Evolutionary conservation across 1,140 invertebrate genomes (phyloP).

Genomic region (fruit fly (Drosophila melanogaster)): DNA sequence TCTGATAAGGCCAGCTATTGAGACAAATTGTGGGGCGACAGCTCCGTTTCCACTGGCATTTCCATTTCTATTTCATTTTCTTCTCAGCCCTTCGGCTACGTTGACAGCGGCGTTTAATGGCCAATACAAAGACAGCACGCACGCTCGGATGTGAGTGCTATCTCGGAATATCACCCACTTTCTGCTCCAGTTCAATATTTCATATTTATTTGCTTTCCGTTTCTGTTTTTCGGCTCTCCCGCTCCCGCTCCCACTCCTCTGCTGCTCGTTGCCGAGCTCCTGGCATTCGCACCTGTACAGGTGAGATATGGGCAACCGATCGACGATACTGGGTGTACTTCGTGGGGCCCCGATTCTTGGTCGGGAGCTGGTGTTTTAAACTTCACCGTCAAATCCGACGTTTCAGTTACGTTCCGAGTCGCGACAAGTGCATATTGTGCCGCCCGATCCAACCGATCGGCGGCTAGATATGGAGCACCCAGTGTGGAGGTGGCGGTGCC

Average conservation of each 20-base stretch:
- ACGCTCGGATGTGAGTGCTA: constrained; percentile 28
- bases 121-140: constrained; percentile 64
- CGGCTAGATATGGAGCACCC: neutral
- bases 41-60: constrained; percentile 30
- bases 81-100: constrained; percentile 33
- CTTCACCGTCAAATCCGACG: constrained; percentile 74
- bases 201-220: constrained; percentile 73
- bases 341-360: constrained; percentile 17
- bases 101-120: constrained; percentile 55
- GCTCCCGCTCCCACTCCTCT: neutral
- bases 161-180: constrained; percentile 73
- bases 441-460: constrained; percentile 17
- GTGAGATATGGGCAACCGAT: constrained; percentile 53
- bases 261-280: constrained; percentile 1
- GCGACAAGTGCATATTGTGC: constrained; percentile 81
- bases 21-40: constrained; percentile 65
- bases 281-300: constrained; percentile 47
- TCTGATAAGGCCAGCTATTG: constrained; percentile 69
- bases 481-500: neutral
- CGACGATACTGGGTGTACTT: constrained; percentile 31
- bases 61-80: constrained; percentile 50
- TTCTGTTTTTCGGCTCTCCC: constrained; percentile 17
- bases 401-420: constrained; percentile 82
- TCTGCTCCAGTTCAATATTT: constrained; percentile 78
- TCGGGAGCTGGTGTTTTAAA: constrained; percentile 70